Evolutionary conservation across 2,797 vertebrate species (phyloP), one percentile per base, ranked within the genome.

Genomic region (Notoglanidium macrostoma): DNA sequence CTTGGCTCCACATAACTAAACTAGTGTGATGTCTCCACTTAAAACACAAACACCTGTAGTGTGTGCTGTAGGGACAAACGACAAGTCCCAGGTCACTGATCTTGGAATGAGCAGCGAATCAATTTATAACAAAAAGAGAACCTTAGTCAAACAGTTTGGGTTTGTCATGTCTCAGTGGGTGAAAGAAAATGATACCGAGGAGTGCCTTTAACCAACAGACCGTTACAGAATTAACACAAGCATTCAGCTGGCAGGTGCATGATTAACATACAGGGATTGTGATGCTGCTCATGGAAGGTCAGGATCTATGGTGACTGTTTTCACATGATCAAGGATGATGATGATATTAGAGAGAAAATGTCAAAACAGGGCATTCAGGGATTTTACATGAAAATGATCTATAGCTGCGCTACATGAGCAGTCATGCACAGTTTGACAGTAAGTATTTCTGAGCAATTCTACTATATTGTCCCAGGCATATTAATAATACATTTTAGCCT

Each of bases 11-110:
- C 17, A 19, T 78, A 32, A 55, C 29, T 32, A 21, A 93, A 94
- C 94, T 92, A 93, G 91, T 78, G 79, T 92, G 91, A 94, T 93
- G 91, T 93, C 92, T 95, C 88, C 84, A 90, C 90, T 89, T 90
- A 19, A 49, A 90, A 85, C 78, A 51, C 44, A 87, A 68, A 63
- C 8, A 61, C 21, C 85, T 83, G 7, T 46, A 29, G 15, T 65
- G 63, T 87, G 85, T 86, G 88, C 89, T 86, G 74, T 88, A 85
- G 90, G 88, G 87, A 68, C 67, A 85, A 82, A 65, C 61, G 72
- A 82, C 17, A 23, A 80, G 65, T 15, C n/a, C 10, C 73, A 55
- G 51, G 76, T 80, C 83, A 59, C 55, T 74, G 70, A 85, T 87
- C 49, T 76, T 76, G 1, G 46, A 76, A n/a, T 23, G 70, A 46